Evolutionary conservation across 2,888 invertebrate species (phyloP), one percentile per base, ranked within the genome.

Genomic region (Oligia latruncula): DNA sequence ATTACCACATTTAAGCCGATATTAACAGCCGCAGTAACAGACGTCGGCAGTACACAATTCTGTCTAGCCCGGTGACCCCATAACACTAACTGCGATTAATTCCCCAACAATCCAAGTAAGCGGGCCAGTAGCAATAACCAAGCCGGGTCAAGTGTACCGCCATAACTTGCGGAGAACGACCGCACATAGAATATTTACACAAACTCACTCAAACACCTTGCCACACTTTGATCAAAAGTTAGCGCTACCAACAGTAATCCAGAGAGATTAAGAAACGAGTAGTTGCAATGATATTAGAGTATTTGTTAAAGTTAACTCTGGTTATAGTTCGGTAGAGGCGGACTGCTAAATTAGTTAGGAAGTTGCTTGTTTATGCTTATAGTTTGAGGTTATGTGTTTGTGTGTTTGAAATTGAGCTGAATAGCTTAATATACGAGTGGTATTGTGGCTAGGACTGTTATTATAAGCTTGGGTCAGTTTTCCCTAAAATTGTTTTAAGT

Each of bases 121-220:
- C 77, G 79, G 71, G 73, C 81, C 87, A 87, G 64, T 17, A 65
- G 84, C 80, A 87, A 87, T 90, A 89, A 90, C 90, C 90, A 89
- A 91, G 88, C 74, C 83, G 86, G 90, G 88, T 87, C 88, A 84
- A 86, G 82, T 79, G 85, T 83, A 91, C 92, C 92, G 80, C 91
- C 85, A 90, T 93, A 93, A 93, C 92, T 93, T 89, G 90, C 87
- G 83, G 88, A 75, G 78, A 84, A 89, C 82, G 88, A 92, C 93
- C 93, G 91, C 93, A 91, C 91, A 90, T 91, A 91, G 88, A 93
- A 93, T 93, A 93, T 93, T 93, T 92, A 93, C 91, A 88, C 83
- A 66, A 85, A 84, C 87, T 88, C 84, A 84, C 84, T 87, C 83
- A 81, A 85, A 87, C 84, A 85, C 83, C 83, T 82, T 84, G 71